phyloP scores from a whole-genome alignment of 53 echinoderm and acorn worm species.

The Paracentrotus lividus region DNA sequence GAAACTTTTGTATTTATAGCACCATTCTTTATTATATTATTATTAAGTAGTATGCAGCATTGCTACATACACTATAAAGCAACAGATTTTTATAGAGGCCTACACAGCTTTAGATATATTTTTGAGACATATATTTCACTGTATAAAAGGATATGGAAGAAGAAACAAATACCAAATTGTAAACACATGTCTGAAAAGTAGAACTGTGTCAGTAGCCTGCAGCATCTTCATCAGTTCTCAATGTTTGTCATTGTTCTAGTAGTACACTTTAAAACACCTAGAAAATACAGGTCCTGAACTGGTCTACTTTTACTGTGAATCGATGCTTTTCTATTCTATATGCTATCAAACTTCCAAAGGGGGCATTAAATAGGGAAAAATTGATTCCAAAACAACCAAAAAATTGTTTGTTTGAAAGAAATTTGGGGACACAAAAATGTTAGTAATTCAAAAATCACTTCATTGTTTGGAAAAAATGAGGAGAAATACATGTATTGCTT shows the following conservation, averaged over 20 bases:
- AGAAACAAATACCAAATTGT: background rate
- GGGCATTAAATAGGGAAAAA: background rate
- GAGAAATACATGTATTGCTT: too few species aligned
- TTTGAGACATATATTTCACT: background rate
- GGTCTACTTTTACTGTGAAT: background rate
- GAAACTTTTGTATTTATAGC: too few species aligned
- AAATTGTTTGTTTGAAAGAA: too few species aligned
- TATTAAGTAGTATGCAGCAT: too few species aligned
- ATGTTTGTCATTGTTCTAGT: background rate
- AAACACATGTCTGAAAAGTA: constrained; percentile 6
- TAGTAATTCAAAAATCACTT: too few species aligned
- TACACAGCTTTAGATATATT: background rate
- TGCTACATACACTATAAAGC: too few species aligned
- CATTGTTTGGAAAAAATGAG: too few species aligned
- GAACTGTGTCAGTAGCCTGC: background rate
- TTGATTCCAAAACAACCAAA: too few species aligned
- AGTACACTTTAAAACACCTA: background rate
- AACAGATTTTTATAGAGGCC: too few species aligned
- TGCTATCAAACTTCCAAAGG: background rate
- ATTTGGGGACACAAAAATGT: too few species aligned
- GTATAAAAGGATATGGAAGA: background rate
- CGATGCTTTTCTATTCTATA: background rate
- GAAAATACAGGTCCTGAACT: background rate
- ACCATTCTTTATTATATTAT: too few species aligned
- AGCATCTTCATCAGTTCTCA: background rate